Conservation (phyloP, 2,888 invertebrate species). For the Mantis religiosa region DNA sequence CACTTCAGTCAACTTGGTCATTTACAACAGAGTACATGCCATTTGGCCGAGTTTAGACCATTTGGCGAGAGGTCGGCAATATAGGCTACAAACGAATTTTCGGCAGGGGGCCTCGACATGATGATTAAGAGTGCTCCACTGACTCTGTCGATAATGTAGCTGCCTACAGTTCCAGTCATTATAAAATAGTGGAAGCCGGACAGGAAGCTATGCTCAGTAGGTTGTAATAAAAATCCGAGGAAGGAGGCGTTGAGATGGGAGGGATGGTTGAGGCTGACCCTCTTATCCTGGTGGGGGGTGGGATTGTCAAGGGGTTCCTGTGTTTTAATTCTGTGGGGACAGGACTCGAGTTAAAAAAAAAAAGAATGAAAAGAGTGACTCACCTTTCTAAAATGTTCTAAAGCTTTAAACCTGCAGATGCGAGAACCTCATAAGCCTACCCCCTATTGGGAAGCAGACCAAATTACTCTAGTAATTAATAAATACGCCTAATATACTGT, state of each 20-base stretch:
- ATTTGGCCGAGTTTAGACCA: neutral
- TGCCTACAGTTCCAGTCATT: neutral
- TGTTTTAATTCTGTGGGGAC: slow-evolving; percentile 10
- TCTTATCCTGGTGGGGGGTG: slow-evolving; percentile 1
- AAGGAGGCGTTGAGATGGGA: neutral
- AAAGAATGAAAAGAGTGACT: slow-evolving; percentile 9
- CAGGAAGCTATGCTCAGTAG: neutral
- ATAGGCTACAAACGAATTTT: neutral
- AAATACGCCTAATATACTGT: too few species aligned
- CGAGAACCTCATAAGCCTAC: neutral
- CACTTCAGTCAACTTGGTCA: neutral
- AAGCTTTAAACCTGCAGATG: neutral
- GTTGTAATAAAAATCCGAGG: neutral
- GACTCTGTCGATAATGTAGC: neutral
- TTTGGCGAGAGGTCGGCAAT: neutral
- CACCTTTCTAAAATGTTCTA: slow-evolving; percentile 10
- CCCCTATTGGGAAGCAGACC: too few species aligned
- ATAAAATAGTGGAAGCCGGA: neutral
- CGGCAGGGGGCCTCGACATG: neutral
- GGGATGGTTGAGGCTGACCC: neutral
- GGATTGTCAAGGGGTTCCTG: neutral
- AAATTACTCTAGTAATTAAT: too few species aligned
- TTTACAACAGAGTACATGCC: neutral
- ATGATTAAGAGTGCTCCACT: neutral
- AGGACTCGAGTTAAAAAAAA: neutral